Evolutionary conservation across 37 sponge, comb jelly and placozoan species (phyloP).

Genomic region (Beroe forskalii): DNA sequence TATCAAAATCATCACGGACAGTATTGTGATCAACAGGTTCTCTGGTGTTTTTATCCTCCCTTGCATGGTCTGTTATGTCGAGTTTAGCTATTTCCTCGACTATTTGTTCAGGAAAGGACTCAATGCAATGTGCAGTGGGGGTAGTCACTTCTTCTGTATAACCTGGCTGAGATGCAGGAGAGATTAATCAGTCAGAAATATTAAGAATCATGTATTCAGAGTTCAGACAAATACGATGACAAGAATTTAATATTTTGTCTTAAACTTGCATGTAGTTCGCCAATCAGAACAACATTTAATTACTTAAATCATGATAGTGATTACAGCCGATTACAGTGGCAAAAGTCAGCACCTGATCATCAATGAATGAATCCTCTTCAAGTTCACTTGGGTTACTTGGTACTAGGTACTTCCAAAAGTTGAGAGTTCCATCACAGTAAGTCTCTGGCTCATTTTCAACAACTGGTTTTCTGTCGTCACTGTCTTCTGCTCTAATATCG

Average conservation of each 20-base stretch:
- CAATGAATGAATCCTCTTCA: conserved; percentile 46
- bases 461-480: neutral
- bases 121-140: neutral
- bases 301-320: too few species aligned
- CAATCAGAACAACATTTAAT: too few species aligned
- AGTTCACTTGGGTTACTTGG: conserved; percentile 22
- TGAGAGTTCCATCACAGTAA: conserved; percentile 14
- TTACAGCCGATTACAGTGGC: too few species aligned
- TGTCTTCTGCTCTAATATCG: too few species aligned
- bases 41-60: neutral
- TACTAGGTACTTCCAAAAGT: conserved; percentile 51
- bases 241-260: too few species aligned
- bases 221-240: too few species aligned
- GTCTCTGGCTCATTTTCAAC: neutral
- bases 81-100: neutral
- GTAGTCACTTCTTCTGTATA: neutral
- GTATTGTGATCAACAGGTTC: neutral
- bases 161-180: neutral
- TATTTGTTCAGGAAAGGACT: neutral
- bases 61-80: neutral
- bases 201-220: too few species aligned
- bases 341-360: neutral
- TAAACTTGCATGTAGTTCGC: too few species aligned
- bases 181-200: too few species aligned
- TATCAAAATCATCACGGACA: neutral